Base-by-base conservation (phyloP, 2,113 vertebrate species). In the Corythoichthys intestinalis region DNA sequence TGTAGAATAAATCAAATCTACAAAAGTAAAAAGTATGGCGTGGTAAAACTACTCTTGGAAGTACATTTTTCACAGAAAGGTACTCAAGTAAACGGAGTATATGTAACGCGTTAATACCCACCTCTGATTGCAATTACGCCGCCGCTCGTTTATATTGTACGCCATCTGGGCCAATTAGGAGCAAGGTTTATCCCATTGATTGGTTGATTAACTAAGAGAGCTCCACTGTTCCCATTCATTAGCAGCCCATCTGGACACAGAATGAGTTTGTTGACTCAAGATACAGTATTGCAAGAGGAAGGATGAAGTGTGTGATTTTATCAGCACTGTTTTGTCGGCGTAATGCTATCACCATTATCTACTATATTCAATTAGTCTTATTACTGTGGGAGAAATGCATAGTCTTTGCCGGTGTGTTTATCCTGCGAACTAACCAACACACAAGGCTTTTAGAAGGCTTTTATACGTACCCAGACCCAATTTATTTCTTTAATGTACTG, bases 61-160 rank as follows among this genome's bases (percentile, higher is more conserved):
- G 20, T 28, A 28, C 20, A 28, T 28, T 28, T 28, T 28, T 28
- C 20, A 28, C 20, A 28, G 20, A 28, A 28, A 28, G 20, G 20
- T 28, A 28, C 20, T 28, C 20, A 28, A 28, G 20, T 28, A 28
- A 28, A 28, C 20, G 20, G 20, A 28, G 20, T 28, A 28, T 28
- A 28, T 28, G 20, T 28, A 28, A 28, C 20, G 20, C 20, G 20
- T 28, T 28, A 28, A 28, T 28, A 28, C 20, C 20, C 20, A 28
- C 20, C 20, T 28, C 20, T 28, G 20, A 28, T 28, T 28, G 20
- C 78, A 86, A 86, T 90, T 88, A 89, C 80, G 70, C 75, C 58
- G 17, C 9, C 62, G 80, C 69, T 87, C 81, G 68, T 91, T 89
- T 88, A 89, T 89, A 89, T 89, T 85, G 79, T 71, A 80, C 74